Percentiles rank a stretch among this genome's conserved stretches.
Conservation (phyloP, 2,888 invertebrate genomes). For the Julus scandinavius region DNA sequence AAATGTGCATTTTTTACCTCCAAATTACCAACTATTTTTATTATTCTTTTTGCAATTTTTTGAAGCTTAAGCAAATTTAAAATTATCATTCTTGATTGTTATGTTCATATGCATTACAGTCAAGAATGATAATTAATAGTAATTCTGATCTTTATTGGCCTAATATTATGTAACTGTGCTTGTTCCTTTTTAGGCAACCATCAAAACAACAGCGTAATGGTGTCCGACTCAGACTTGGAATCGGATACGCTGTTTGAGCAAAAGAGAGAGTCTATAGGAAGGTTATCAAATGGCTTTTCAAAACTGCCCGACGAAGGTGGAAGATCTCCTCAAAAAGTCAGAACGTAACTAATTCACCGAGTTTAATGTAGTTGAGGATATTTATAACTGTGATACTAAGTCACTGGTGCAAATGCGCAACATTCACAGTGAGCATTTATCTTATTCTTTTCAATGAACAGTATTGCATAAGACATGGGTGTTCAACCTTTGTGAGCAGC, state of each 20-base stretch:
- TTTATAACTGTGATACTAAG: conserved; percentile 47
- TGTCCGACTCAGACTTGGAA: conserved; percentile 58
- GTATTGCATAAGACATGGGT: neutral
- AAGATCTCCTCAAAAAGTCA: conserved; percentile 53
- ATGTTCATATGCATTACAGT: no score
- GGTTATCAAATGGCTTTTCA: conserved; percentile 45
- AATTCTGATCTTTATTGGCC: no score
- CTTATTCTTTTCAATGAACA: neutral
- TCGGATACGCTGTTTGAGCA: conserved; percentile 58
- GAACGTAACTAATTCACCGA: conserved; percentile 50
- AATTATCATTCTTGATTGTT: no score
- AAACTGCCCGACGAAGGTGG: conserved; percentile 48
- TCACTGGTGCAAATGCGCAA: conserved; percentile 26
- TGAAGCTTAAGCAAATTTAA: no score
- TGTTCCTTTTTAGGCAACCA: neutral
- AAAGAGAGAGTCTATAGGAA: conserved; percentile 37
- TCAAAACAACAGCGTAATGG: conserved; percentile 57
- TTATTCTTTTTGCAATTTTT: no score
- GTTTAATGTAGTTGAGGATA: neutral
- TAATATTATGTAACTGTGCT: neutral
- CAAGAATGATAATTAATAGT: no score
- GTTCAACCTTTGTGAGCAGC: no score
- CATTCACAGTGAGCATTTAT: conserved; percentile 13
- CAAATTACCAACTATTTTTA: no score
- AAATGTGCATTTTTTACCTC: no score